Evolutionary conservation across 2,888 invertebrate species (phyloP).

Genomic region (Teleogryllus oceanicus): DNA sequence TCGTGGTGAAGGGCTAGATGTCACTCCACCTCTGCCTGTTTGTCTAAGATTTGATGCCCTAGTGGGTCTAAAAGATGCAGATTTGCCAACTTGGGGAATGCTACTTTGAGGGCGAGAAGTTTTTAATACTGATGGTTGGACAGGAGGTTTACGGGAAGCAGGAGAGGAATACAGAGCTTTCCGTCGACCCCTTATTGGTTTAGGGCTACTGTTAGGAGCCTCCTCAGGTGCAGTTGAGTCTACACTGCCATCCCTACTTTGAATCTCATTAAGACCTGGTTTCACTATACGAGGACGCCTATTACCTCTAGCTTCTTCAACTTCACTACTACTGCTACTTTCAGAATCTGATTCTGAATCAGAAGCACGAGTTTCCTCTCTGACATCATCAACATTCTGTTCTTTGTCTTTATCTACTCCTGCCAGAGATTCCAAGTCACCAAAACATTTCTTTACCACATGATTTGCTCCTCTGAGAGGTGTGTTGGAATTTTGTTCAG

Average conservation of each 20-base stretch:
- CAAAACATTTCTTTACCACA: background rate
- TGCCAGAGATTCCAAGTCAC: background rate
- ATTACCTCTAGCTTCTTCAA: conserved; percentile 29
- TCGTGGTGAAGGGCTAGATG: conserved; percentile 37
- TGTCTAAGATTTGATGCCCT: conserved; percentile 43
- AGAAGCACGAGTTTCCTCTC: background rate
- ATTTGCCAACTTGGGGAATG: conserved; percentile 38
- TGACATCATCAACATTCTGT: conserved; percentile 39
- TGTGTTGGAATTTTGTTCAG: conserved; percentile 49
- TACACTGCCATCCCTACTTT: conserved; percentile 41
- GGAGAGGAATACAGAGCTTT: conserved; percentile 65
- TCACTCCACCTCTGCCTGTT: conserved; percentile 43
- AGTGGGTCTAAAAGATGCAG: conserved; percentile 40
- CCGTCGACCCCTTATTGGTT: conserved; percentile 62
- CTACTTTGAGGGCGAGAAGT: conserved; percentile 36
- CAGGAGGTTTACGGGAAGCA: conserved; percentile 52
- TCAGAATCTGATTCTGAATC: conserved; percentile 5
- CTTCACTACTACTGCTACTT: conserved; percentile 28
- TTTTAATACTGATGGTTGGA: conserved; percentile 43
- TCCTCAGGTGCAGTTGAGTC: conserved; percentile 44
- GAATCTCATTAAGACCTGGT: conserved; percentile 44
- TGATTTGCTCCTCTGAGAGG: conserved; percentile 26
- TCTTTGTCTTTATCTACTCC: conserved; percentile 46
- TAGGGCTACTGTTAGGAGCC: conserved; percentile 47
- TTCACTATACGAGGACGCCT: conserved; percentile 52